These are phyloP conservation scores for Rhyacichthys aspro DNA, from an alignment of 2,797 vertebrate species.

Conservation along the genomic window DNA sequence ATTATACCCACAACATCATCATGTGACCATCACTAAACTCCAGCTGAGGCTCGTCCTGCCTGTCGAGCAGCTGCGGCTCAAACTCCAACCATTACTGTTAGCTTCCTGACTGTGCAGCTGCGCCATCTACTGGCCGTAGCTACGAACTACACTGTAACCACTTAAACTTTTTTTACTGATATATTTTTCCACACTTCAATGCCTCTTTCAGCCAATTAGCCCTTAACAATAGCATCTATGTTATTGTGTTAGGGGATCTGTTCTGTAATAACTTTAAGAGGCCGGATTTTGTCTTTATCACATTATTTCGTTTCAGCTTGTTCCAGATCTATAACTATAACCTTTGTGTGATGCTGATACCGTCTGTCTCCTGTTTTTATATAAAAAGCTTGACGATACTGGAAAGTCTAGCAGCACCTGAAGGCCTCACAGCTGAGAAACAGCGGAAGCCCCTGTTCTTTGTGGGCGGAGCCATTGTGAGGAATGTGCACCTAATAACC, in stretches of 20 bases:
- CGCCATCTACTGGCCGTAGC: constrained; percentile 39
- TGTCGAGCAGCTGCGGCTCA: constrained; percentile 19
- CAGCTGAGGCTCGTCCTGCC: constrained; percentile 29
- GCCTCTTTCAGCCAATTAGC: no score
- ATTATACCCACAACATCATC: constrained; percentile 63
- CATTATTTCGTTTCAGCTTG: no score
- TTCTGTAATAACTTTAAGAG: no score
- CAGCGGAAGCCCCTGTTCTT: neutral
- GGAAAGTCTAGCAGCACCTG: constrained; percentile 8
- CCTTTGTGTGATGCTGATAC: no score
- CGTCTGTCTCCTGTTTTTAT: no score
- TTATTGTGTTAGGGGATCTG: no score
- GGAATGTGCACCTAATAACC: neutral
- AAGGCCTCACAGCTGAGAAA: constrained; percentile 37
- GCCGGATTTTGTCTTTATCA: no score
- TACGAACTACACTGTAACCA: neutral
- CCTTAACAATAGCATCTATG: no score
- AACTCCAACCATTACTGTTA: neutral
- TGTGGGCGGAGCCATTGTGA: constrained; percentile 25
- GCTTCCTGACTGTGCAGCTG: neutral
- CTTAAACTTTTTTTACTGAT: no score
- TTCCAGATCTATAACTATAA: no score
- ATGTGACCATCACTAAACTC: constrained; percentile 54
- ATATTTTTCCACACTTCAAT: no score
- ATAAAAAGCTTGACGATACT: neutral